A percentile compares a stretch with the other conserved stretches of the same genome.
Evolutionary conservation across 2,113 vertebrate genomes (phyloP).

Genomic region (Paedocypris sp.): DNA sequence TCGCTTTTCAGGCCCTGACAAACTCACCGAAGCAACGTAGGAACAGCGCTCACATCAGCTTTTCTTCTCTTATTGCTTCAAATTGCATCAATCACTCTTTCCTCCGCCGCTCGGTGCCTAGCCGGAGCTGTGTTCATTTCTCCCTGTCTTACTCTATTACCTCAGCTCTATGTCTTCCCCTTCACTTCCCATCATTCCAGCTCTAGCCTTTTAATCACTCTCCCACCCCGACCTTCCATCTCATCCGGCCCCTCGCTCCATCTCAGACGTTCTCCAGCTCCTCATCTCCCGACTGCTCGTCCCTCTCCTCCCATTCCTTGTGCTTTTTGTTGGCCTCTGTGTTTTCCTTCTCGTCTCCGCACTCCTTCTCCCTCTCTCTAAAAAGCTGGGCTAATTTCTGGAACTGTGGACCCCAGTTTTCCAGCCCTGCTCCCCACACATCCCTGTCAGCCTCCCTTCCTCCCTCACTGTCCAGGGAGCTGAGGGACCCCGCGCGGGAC

Average conservation of each 20-base stretch:
- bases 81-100: constrained; percentile 66
- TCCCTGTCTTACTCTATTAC: constrained; percentile 50
- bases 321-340: constrained; percentile 30
- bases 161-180: constrained; percentile 21
- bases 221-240: constrained; percentile 38
- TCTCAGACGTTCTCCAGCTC: constrained; percentile 38
- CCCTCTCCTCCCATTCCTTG: constrained; percentile 33
- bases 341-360: constrained; percentile 43
- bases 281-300: constrained; percentile 39
- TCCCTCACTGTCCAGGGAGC: constrained; percentile 72
- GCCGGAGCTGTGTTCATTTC: constrained; percentile 55
- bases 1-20: constrained; percentile 49
- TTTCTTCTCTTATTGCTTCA: constrained; percentile 70
- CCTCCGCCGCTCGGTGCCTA: constrained; percentile 38
- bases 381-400: constrained; percentile 76
- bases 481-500: constrained; percentile 77
- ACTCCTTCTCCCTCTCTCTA: constrained; percentile 58
- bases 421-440: constrained; percentile 58
- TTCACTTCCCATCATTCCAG: constrained; percentile 57
- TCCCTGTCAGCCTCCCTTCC: constrained; percentile 58
- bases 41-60: constrained; percentile 49
- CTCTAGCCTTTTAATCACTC: constrained; percentile 56
- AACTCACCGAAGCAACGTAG: constrained; percentile 51
- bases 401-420: constrained; percentile 79
- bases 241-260: constrained; percentile 25